A percentile compares a stretch with the other conserved stretches of the same genome.
phyloP scores from a whole-genome alignment of 2,888 invertebrate genomes.

The Bhutanitis thaidina region DNA sequence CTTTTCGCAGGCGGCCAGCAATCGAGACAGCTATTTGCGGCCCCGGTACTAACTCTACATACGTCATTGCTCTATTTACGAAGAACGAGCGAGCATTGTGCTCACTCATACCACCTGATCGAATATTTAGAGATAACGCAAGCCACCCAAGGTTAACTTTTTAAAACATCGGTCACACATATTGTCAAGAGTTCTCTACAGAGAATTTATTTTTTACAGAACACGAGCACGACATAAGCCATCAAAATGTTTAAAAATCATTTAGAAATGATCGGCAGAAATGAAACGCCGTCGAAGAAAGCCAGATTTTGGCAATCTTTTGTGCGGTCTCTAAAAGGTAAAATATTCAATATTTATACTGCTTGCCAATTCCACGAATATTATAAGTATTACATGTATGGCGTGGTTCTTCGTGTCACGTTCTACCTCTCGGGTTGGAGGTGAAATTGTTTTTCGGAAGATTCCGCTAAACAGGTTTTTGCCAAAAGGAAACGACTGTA shows the following conservation, averaged over 20 bases:
- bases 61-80: slow-evolving; percentile 76
- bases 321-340: slow-evolving; percentile 94
- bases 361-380: too few relatives aligned
- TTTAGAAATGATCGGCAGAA: slow-evolving; percentile 96
- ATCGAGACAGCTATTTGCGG: slow-evolving; percentile 66
- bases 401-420: too few relatives aligned
- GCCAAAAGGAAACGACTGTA: too few relatives aligned
- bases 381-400: too few relatives aligned
- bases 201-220: slow-evolving; percentile 67
- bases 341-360: slow-evolving; percentile 36
- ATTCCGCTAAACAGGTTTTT: too few relatives aligned
- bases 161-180: not conserved
- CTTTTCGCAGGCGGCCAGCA: slow-evolving; percentile 63
- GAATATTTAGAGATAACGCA: slow-evolving; percentile 27
- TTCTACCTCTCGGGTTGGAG: too few relatives aligned
- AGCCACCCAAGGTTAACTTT: slow-evolving; percentile 48
- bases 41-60: slow-evolving; percentile 56
- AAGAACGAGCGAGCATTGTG: slow-evolving; percentile 57
- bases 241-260: slow-evolving; percentile 94
- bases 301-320: slow-evolving; percentile 97
- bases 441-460: too few relatives aligned
- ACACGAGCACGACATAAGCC: slow-evolving; percentile 87
- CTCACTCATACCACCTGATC: slow-evolving; percentile 68
- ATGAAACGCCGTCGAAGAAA: slow-evolving; percentile 94
- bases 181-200: not conserved